Percentiles rank a stretch among this genome's conserved stretches.
Evolutionary conservation across 2,113 vertebrate species (phyloP).

Genomic region (Serilophus lunatus): DNA sequence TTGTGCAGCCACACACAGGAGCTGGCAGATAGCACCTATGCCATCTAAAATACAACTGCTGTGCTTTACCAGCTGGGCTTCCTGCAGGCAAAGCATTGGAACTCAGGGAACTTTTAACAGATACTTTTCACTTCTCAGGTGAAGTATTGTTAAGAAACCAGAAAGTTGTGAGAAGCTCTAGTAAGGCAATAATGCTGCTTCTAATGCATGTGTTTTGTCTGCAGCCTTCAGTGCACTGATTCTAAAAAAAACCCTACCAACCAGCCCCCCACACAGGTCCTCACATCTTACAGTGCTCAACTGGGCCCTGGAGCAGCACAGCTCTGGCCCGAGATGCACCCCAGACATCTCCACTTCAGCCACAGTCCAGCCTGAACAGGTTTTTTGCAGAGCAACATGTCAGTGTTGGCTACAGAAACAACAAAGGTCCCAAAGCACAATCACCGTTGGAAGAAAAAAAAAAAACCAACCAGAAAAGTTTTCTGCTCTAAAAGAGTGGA

Average conservation of each 20-base stretch:
- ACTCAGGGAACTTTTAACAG: not conserved
- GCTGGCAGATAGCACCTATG: not conserved
- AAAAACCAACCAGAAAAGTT: not conserved
- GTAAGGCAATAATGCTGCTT: not conserved
- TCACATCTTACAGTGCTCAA: not conserved
- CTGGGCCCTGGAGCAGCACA: fast-evolving
- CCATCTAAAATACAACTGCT: not conserved
- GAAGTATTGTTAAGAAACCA: not conserved
- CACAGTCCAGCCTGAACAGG: not conserved
- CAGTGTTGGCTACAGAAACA: not conserved
- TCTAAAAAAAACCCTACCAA: not conserved
- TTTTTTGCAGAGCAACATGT: not conserved
- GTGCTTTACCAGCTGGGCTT: not conserved
- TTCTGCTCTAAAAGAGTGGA: not conserved
- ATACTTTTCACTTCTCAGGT: not conserved
- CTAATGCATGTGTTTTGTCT: not conserved
- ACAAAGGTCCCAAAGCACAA: not conserved
- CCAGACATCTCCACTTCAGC: not conserved
- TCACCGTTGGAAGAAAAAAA: not conserved
- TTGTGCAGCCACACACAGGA: not conserved
- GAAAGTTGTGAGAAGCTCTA: not conserved
- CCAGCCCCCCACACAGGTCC: not conserved
- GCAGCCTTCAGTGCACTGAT: not conserved
- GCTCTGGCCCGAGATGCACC: not conserved
- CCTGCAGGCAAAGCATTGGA: not conserved